Conservation (phyloP, 2,888 invertebrate species). For the Lasiommata megera region DNA sequence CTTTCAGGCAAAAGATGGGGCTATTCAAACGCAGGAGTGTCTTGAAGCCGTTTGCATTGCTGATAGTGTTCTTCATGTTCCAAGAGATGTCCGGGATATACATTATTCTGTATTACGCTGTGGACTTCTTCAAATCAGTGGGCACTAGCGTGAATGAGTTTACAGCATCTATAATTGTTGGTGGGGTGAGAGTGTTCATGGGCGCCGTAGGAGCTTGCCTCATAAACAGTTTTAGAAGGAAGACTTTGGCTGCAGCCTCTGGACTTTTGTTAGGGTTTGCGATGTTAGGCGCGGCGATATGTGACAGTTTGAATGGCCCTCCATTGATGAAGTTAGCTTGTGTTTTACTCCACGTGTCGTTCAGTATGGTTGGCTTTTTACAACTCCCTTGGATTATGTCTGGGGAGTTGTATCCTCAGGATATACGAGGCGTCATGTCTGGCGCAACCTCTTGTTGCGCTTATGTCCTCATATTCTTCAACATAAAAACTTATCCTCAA, state of each 20-base stretch:
- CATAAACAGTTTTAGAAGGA: constrained; percentile 84
- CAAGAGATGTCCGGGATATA: constrained; percentile 89
- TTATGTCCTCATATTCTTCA: constrained; percentile 85
- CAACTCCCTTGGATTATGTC: constrained; percentile 89
- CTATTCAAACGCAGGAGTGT: constrained; percentile 79
- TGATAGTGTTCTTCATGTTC: constrained; percentile 84
- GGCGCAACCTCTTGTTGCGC: constrained; percentile 86
- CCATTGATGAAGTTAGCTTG: constrained; percentile 79
- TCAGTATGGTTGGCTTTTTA: constrained; percentile 87
- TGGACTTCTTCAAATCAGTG: constrained; percentile 85
- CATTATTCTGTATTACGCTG: constrained; percentile 87
- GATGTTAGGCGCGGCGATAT: constrained; percentile 84
- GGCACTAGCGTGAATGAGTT: constrained; percentile 85
- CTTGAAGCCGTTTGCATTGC: constrained; percentile 84
- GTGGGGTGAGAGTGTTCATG: constrained; percentile 84
- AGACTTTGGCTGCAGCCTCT: constrained; percentile 83
- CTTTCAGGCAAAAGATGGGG: constrained; percentile 61
- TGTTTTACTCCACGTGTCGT: constrained; percentile 85
- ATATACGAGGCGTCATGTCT: constrained; percentile 85
- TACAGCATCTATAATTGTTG: constrained; percentile 86
- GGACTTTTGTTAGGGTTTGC: constrained; percentile 84
- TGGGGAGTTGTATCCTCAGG: constrained; percentile 86
- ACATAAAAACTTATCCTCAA: constrained; percentile 86
- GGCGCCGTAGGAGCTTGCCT: constrained; percentile 85
- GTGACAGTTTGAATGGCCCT: constrained; percentile 78